Evolutionary conservation across 2,113 vertebrate species (phyloP), one percentile per base, ranked within the genome.

Genomic region (Lycocorax pyrrhopterus): DNA sequence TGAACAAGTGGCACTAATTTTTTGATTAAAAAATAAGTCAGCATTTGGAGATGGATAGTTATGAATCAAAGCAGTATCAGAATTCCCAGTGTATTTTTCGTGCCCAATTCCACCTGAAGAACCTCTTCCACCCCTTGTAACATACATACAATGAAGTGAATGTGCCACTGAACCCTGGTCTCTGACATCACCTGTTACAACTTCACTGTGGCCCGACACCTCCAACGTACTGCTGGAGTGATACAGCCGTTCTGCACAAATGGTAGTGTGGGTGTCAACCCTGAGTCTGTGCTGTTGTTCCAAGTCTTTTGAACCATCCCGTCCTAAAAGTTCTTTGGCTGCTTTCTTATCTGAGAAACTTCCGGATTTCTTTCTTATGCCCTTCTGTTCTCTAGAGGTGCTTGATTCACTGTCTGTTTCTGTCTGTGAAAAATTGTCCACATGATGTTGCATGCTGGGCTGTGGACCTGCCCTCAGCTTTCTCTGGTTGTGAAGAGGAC

Each of bases 171-270:
- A 88, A 9, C 58, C 27, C 41, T 18, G 23, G 66, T 94, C 87
- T 90, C 63, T 27, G 19, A 82, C 78, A 46, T 93, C 84, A 15
- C 63, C 73, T 32, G 84, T 35, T 35, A 92, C 39, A 63, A 84
- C 43, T n/a, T 88, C 90, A 8, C 91, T 69, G 67, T 78, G 93
- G 77, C 87, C 94, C 0, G 95, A 96, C 82, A 97, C 77, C 78
- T 97, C 97, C 56, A 97, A 25, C 33, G 6, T 88, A 8, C 97
- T 97, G 29, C 96, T 97, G 10, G 97, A 98, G 85, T 91, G 96
- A 87, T 95, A 97, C 8, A 95, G 84, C 37, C 49, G 81, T 51
- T 95, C 59, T 11, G 93, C 93, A 74, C 90, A 74, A 72, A 96
- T n/a, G 39, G 96, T 94, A 7, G 94, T 84, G 62, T 69, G 96